Evolutionary conservation across 30 jellyfish, hydroid and myxozoan genomes (phyloP), one percentile per base, ranked within the genome.

Genomic region (Chrysaora quinquecirrha): DNA sequence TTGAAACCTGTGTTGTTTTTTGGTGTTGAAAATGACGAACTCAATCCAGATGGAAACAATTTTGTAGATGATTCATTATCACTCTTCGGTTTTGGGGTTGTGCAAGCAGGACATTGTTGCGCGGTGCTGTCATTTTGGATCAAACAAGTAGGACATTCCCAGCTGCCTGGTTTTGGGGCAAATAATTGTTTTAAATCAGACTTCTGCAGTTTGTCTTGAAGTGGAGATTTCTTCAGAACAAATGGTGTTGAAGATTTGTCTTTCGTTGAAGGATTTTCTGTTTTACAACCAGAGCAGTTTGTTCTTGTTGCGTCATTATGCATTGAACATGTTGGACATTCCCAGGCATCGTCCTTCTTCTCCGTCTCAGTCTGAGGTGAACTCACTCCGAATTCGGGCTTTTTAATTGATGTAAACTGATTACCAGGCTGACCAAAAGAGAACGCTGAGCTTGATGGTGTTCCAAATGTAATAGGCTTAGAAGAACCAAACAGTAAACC

Each of bases 121-220:
- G 19, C 71, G 0, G n/a, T 1, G 1, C 0, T 48, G 16, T 50
- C 76, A 34, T 83, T 83, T 47, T n/a, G n/a, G 28, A 83, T 71
- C 80, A 83, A 19, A 48, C 94, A 83, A 6, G 89, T 54, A 12
- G 79, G 60, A 49, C 94, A 83, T 34, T 83, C 94, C 94, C 94
- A 83, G 25, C 82, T 35, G 14, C 89, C 94, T 14, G 78, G 62
- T 28, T 29, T 33, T 48, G 77, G 64, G 11, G 86, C 49, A 50
- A 73, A 73, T 30, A 12, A 3, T 3, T 14, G 1, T 16, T 27
- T 27, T 19, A 25, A 25, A 9, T 52, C 68, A 2, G 24, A 10
- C 19, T 3, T 16, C 19, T 52, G 29, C 9, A 2, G 27, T 19
- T 52, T 52, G 27, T 52, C 54, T 3, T 14, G 6, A 6, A 38